Conservation (phyloP, 1,140 invertebrate genomes). For the Pseudachorutes palmiensis region DNA sequence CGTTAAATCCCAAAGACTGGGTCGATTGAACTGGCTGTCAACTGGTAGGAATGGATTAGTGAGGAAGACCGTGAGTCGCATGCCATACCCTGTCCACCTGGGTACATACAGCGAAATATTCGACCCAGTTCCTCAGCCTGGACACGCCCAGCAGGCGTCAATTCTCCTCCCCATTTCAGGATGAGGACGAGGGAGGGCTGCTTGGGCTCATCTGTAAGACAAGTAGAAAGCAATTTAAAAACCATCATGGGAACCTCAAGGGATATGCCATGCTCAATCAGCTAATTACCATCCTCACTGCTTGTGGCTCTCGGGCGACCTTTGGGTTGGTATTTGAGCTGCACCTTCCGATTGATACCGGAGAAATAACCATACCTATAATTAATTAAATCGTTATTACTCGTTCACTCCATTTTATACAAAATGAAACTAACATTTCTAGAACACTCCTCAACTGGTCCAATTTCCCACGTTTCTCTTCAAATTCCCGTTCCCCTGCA, state of each 20-base stretch:
- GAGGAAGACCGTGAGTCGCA: conserved; percentile 14
- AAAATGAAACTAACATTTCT: conserved; percentile 71
- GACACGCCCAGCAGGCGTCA: conserved; percentile 75
- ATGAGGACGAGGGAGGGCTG: conserved; percentile 90
- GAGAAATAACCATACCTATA: conserved; percentile 97
- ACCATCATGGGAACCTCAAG: conserved; percentile 17
- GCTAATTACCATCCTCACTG: conserved; percentile 80
- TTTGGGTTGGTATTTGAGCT: conserved; percentile 97
- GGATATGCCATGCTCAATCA: neutral
- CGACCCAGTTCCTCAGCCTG: conserved; percentile 96
- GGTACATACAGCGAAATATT: conserved; percentile 98
- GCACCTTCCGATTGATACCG: conserved; percentile 98
- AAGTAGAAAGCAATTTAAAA: conserved; percentile 11
- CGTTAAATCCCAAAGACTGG: no score
- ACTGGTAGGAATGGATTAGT: conserved; percentile 9
- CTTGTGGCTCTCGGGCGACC: conserved; percentile 84
- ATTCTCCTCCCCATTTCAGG: conserved; percentile 97
- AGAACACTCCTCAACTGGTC: conserved; percentile 96
- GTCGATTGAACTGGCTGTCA: no score
- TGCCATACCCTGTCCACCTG: conserved; percentile 34
- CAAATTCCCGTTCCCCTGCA: conserved; percentile 76
- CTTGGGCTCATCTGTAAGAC: conserved; percentile 60
- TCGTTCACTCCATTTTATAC: neutral
- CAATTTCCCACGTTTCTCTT: conserved; percentile 91
- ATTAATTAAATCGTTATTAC: conserved; percentile 24